Evolutionary conservation across 1,140 invertebrate genomes (phyloP).

Genomic region (Belonocnema kinseyi): DNA sequence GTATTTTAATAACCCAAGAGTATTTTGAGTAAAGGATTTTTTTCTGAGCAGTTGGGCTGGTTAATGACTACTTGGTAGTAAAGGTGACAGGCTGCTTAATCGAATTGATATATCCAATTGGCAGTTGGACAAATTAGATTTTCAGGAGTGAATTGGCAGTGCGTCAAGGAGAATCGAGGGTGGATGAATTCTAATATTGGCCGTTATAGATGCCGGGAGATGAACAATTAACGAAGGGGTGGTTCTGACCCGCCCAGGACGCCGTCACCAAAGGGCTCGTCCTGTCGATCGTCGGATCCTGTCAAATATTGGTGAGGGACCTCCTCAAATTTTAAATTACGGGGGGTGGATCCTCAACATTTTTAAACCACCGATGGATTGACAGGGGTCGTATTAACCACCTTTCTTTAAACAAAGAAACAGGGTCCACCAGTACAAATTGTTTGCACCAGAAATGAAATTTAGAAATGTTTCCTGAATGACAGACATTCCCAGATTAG

Average conservation of each 20-base stretch:
- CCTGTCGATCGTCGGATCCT: conserved; percentile 57
- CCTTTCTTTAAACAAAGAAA: too few species aligned
- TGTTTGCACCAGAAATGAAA: too few species aligned
- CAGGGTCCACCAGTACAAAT: too few species aligned
- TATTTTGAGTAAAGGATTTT: background rate
- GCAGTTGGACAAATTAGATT: conserved; percentile 70
- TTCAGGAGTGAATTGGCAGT: conserved; percentile 59
- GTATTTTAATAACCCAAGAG: background rate
- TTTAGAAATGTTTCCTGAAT: too few species aligned
- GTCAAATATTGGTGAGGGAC: conserved; percentile 56
- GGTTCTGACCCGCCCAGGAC: conserved; percentile 67
- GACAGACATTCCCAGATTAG: too few species aligned
- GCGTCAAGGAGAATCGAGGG: conserved; percentile 61
- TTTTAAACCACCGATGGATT: background rate
- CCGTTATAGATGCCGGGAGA: conserved; percentile 69
- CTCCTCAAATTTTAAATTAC: conserved; percentile 48
- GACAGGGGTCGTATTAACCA: background rate
- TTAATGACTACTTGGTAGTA: conserved; percentile 26
- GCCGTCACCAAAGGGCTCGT: conserved; percentile 61
- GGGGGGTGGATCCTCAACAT: conserved; percentile 40
- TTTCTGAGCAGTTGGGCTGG: background rate
- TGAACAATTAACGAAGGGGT: conserved; percentile 74
- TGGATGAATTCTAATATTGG: conserved; percentile 60
- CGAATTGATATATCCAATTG: conserved; percentile 66
- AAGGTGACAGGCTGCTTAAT: conserved; percentile 49